Conservation (phyloP, 2,888 invertebrate species). For the Orthosia incerta region DNA sequence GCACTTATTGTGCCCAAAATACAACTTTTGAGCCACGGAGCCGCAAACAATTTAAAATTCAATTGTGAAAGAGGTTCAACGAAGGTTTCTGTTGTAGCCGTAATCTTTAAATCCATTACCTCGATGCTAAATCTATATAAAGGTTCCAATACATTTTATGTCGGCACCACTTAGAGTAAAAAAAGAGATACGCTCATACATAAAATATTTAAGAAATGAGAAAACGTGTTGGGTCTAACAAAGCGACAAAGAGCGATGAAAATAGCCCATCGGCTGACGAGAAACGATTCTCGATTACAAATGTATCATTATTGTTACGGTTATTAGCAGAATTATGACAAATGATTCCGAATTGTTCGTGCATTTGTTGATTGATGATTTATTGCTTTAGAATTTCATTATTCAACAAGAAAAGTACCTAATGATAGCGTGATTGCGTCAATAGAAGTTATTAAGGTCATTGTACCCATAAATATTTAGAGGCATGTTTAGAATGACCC, state of each 20-base stretch:
- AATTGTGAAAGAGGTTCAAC: slow-evolving; percentile 40
- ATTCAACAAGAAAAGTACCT: slow-evolving; percentile 21
- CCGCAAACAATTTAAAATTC: slow-evolving; percentile 45
- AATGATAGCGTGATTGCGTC: slow-evolving; percentile 20
- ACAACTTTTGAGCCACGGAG: slow-evolving; percentile 12
- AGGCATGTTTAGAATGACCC: slow-evolving; percentile 12
- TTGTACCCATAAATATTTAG: neutral
- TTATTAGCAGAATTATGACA: slow-evolving; percentile 49
- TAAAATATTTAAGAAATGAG: slow-evolving; percentile 55
- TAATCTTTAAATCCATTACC: slow-evolving; percentile 58
- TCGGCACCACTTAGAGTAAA: slow-evolving; percentile 22
- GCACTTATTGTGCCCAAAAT: slow-evolving; percentile 8
- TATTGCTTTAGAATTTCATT: slow-evolving; percentile 30
- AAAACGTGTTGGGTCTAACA: slow-evolving; percentile 32
- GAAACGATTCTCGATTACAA: slow-evolving; percentile 46
- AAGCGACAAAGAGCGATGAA: slow-evolving; percentile 37
- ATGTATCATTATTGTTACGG: slow-evolving; percentile 37
- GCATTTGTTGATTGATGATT: slow-evolving; percentile 46
- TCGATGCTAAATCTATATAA: slow-evolving; percentile 50
- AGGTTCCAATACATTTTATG: slow-evolving; percentile 55
- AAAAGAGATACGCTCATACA: slow-evolving; percentile 40
- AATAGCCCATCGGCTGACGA: slow-evolving; percentile 32
- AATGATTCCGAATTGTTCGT: slow-evolving; percentile 46
- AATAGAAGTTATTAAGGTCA: slow-evolving; percentile 13
- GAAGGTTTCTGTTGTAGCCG: slow-evolving; percentile 27